phyloP scores from a whole-genome alignment of 2,888 invertebrate genomes.

The Oxyteleia sp. region DNA sequence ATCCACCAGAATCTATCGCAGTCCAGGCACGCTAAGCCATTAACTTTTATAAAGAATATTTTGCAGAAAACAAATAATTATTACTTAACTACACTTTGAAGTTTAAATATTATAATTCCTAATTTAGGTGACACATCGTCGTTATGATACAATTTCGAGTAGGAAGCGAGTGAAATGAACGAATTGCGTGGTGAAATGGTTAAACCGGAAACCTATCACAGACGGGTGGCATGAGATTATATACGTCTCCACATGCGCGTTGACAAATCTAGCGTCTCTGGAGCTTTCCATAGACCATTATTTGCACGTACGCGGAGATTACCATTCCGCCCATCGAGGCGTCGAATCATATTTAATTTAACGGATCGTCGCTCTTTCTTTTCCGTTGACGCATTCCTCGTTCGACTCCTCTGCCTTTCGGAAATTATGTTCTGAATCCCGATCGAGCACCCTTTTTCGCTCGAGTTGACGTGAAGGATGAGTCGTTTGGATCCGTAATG shows the following conservation, averaged over 20 bases:
- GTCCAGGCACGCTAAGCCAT: too few species aligned
- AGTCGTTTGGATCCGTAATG: conserved; percentile 66
- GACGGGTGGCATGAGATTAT: conserved; percentile 63
- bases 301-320: conserved; percentile 71
- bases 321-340: conserved; percentile 59
- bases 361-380: conserved; percentile 68
- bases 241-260: conserved; percentile 56
- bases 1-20: too few species aligned
- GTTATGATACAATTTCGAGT: conserved; percentile 44
- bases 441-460: conserved; percentile 69
- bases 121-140: conserved; percentile 25
- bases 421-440: conserved; percentile 68
- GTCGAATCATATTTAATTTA: conserved; percentile 71
- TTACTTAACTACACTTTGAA: too few species aligned
- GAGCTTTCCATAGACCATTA: conserved; percentile 69
- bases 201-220: conserved; percentile 67
- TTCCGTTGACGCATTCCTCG: conserved; percentile 60
- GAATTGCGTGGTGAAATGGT: conserved; percentile 65
- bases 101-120: conserved; percentile 38
- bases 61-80: too few species aligned
- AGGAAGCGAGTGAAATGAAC: conserved; percentile 58
- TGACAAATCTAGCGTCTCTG: conserved; percentile 68
- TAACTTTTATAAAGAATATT: too few species aligned
- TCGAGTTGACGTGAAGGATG: conserved; percentile 59
- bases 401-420: conserved; percentile 47